These are phyloP conservation scores for Gonatopus flavifemur DNA, from an alignment of 1,140 invertebrate species.

Conservation along the genomic window DNA sequence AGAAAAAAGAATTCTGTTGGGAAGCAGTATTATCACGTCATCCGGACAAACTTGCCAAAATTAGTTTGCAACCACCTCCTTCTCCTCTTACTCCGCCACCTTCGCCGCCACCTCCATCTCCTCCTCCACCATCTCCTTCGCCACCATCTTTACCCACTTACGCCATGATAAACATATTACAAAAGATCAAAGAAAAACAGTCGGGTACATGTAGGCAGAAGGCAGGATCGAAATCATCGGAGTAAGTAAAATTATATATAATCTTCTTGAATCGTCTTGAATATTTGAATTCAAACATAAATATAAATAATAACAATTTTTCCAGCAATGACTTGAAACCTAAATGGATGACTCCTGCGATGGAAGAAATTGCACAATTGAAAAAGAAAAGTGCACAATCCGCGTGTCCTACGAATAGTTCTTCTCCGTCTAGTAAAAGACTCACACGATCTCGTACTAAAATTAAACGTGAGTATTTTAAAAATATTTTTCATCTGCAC, in stretches of 20 bases:
- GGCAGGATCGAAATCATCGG: slow-evolving; percentile 33
- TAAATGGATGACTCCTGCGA: slow-evolving; percentile 53
- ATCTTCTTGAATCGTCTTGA: slow-evolving; percentile 1
- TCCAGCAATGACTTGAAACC: slow-evolving; percentile 39
- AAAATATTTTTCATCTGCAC: not conserved
- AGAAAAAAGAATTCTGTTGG: slow-evolving; percentile 48
- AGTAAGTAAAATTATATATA: slow-evolving; percentile 35
- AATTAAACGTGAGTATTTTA: slow-evolving; percentile 35
- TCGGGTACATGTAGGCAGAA: slow-evolving; percentile 35
- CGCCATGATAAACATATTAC: slow-evolving; percentile 58
- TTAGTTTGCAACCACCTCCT: slow-evolving; percentile 38
- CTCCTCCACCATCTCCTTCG: slow-evolving; percentile 33
- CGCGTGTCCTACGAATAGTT: not conserved
- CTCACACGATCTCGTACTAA: slow-evolving; percentile 42
- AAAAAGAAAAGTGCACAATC: slow-evolving; percentile 30
- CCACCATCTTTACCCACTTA: slow-evolving; percentile 53
- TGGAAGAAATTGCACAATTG: slow-evolving; percentile 48
- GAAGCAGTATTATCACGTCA: slow-evolving; percentile 52
- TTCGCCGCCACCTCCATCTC: slow-evolving; percentile 41
- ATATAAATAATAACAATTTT: slow-evolving; percentile 4
- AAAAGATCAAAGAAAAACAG: slow-evolving; percentile 52
- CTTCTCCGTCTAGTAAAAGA: not conserved
- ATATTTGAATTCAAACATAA: slow-evolving; percentile 1
- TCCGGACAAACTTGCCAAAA: slow-evolving; percentile 55
- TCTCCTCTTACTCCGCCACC: slow-evolving; percentile 48